Evolutionary conservation across 2,888 invertebrate genomes (phyloP), one percentile per base, ranked within the genome.

Genomic region (Lissocephala sabroskyi): DNA sequence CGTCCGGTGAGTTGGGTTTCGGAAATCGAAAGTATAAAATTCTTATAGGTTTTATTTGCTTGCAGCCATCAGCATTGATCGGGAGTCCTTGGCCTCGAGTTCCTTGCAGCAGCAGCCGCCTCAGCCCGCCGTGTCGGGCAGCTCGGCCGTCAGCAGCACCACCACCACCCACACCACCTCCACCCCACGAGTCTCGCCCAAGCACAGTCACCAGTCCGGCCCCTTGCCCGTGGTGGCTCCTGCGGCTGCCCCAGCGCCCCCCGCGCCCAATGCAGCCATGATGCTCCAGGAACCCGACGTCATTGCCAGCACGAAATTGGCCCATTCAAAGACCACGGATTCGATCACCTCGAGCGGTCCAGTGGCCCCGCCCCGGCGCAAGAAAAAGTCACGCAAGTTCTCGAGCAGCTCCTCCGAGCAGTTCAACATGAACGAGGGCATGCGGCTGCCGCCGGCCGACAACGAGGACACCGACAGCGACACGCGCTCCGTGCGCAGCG

Each of bases 301-400:
- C 76, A 95, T 96, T 67, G 94, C 95, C 50, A 96, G 96, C 86
- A 94, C 96, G 57, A 96, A 96, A 81, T 86, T 90, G 49, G 83
- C 85, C 57, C 83, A 84, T 60, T 84, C 85, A 11, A 86, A 84
- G 71, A 85, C 84, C 52, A 84, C 82, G 2, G 85, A 85, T 53
- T 85, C 84, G 28, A 81, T 84, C 47, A 80, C 82, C 17, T 85
- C 85, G 4, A 81, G 82, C 41, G 85, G 83, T 28, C 91, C 92
- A 2, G 86, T 92, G 30, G 90, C 95, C 45, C 95, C 95, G 52
- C 95, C 95, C 0, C 85, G 95, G 58, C 88, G 90, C 70, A 94
- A 92, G 84, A 93, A 86, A 88, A 92, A 83, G 86, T 73, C 83
- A 1, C 74, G 84, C 6, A 84, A 85, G 47, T 77, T 82, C 40